Conservation (phyloP, 1,140 invertebrate genomes). For the Drosophila gunungcola region DNA sequence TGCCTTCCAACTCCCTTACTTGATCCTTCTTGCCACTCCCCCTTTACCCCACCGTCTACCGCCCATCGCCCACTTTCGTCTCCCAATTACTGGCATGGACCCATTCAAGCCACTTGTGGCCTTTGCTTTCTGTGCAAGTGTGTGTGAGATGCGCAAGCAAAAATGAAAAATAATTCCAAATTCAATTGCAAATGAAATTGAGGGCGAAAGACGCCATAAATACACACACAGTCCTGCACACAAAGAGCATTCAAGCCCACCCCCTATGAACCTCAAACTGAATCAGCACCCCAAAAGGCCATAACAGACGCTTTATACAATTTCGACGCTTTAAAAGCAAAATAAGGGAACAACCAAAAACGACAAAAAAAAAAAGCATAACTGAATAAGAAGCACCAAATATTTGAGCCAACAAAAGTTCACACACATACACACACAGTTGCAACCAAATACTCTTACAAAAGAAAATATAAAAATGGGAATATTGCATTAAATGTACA, state of each 20-base stretch:
- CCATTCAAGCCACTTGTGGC: conserved; percentile 76
- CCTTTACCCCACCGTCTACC: no score
- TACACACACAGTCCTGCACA: conserved; percentile 37
- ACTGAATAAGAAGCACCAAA: conserved; percentile 22
- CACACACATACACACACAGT: background rate
- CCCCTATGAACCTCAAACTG: conserved; percentile 30
- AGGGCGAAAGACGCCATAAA: conserved; percentile 75
- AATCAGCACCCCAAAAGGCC: conserved; percentile 51
- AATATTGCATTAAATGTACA: background rate
- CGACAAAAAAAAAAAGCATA: conserved; percentile 7
- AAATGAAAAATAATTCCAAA: conserved; percentile 83
- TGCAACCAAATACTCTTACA: conserved; percentile 19
- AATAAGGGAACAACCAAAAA: conserved; percentile 4
- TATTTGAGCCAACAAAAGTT: conserved; percentile 9
- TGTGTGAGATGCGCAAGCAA: conserved; percentile 64
- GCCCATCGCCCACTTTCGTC: conserved; percentile 2
- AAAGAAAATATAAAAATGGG: background rate
- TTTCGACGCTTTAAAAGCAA: conserved; percentile 59
- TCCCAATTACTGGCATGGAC: conserved; percentile 42
- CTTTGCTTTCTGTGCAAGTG: conserved; percentile 36
- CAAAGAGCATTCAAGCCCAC: conserved; percentile 29
- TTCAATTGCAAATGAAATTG: conserved; percentile 83
- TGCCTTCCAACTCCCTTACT: conserved; percentile 1
- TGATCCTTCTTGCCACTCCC: background rate
- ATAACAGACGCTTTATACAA: conserved; percentile 61